Percentiles rank a stretch among this genome's conserved stretches.
These are phyloP conservation scores for Diabrotica balteata DNA, from an alignment of 2,888 invertebrate species.

Conservation along the genomic window DNA sequence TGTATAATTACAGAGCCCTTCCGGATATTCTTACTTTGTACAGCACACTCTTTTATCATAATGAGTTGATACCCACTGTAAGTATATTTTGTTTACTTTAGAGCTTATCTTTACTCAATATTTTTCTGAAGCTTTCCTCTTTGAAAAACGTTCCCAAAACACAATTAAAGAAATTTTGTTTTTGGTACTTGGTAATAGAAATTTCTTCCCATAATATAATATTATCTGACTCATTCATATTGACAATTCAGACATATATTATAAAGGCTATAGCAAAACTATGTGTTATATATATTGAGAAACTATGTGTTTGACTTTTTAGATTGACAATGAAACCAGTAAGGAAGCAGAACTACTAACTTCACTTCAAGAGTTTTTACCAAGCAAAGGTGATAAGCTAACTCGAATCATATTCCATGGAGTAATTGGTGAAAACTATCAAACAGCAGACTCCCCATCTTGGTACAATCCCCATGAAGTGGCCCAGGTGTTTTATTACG, in stretches of 20 bases:
- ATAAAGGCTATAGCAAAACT: too few relatives aligned
- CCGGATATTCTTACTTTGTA: constrained; percentile 78
- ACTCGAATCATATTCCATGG: constrained; percentile 75
- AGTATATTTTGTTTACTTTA: constrained; percentile 41
- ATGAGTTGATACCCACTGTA: constrained; percentile 74
- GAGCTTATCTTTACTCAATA: too few relatives aligned
- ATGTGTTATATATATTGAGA: too few relatives aligned
- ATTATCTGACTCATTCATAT: too few relatives aligned
- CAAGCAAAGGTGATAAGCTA: constrained; percentile 50
- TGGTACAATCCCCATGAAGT: constrained; percentile 91
- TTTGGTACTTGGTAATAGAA: too few relatives aligned
- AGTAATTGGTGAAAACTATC: constrained; percentile 71
- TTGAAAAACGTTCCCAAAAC: too few relatives aligned
- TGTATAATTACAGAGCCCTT: constrained; percentile 87
- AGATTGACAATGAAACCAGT: constrained; percentile 59
- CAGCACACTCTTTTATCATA: constrained; percentile 85
- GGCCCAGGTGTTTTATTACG: constrained; percentile 68
- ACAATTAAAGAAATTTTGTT: too few relatives aligned
- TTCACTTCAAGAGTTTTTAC: constrained; percentile 57
- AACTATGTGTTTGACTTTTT: constrained; percentile 11
- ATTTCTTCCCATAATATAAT: too few relatives aligned
- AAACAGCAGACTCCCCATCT: constrained; percentile 81
- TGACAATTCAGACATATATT: too few relatives aligned
- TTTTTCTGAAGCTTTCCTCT: too few relatives aligned
- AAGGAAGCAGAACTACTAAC: constrained; percentile 59